Evolutionary conservation across 64 coral and sea anemone genomes (phyloP), one percentile per base, ranked within the genome.

Genomic region (Exaiptasia diaphana): DNA sequence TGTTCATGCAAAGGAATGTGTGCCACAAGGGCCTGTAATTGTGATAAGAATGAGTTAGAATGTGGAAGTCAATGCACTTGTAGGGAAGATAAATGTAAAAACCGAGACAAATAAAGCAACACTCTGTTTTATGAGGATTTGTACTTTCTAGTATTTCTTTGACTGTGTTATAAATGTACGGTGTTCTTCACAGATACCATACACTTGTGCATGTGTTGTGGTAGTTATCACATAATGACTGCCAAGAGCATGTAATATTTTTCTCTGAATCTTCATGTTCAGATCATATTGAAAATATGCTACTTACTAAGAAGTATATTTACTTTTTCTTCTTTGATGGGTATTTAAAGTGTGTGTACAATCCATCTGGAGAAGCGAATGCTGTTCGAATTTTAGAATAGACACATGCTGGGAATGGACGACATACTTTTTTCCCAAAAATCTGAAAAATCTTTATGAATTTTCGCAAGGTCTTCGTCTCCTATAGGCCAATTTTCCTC

Each of bases 401-500:
- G 52, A 75, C 48, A 33, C 72, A 75, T 32, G 44, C 46, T 11
- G 44, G 45, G 31, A 75, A 75, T 50, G 24, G 72, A 25, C 72
- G 15, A 26, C 72, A 32, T 48, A 75, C 72, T 40, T 75, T 75
- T 45, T 75, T 75, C 41, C 72, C 72, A 12, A 75, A 25, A 75
- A 75, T 75, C 42, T 31, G 72, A 75, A 75, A 75, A 29, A 75
- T 53, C 72, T 45, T 48, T 50, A 45, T 75, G 45, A 32, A 45
- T 75, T 27, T 25, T 40, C 48, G 42, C 72, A 17, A 75, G 17
- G 28, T 75, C 23, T 8, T 75, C 72, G 11, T 75, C 44, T 17
- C 72, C 72, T 2, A 75, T 45, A 32, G 72, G 44, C 72, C 72
- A 75, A 27, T 50, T 75, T 75, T 75, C 72, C 6, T 75, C 72